Evolutionary conservation across 2,888 invertebrate genomes (phyloP).

Genomic region (Chalcis sispes): DNA sequence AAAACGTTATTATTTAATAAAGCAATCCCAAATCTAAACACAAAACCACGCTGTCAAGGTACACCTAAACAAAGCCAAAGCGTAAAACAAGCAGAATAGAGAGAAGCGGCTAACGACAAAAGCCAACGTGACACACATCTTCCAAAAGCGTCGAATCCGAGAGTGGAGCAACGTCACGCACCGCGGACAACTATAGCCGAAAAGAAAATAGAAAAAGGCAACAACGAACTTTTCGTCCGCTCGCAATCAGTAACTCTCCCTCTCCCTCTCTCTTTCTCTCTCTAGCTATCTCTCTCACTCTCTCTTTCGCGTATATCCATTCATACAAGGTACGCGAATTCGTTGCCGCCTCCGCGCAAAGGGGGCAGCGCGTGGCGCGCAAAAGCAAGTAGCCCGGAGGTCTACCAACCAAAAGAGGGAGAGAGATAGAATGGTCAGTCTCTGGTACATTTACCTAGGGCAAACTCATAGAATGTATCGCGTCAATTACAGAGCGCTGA

Average conservation of each 20-base stretch:
- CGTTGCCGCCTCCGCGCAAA: background rate
- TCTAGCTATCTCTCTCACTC: no score
- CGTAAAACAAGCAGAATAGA: background rate
- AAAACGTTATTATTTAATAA: no score
- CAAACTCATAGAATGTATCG: conserved; percentile 45
- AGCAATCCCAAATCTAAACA: no score
- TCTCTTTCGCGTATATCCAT: no score
- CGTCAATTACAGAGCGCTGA: conserved; percentile 33
- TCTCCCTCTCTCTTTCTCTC: no score
- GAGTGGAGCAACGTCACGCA: background rate
- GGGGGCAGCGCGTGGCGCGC: conserved; percentile 31
- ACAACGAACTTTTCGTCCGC: background rate
- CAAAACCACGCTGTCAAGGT: background rate
- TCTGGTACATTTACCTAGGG: background rate
- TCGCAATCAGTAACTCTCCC: conserved; percentile 23
- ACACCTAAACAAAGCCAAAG: background rate
- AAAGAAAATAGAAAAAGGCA: background rate
- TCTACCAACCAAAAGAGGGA: no score
- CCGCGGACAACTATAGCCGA: background rate
- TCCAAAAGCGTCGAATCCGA: background rate
- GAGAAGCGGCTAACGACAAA: conserved; percentile 10
- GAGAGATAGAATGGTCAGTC: background rate
- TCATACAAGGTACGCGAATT: background rate
- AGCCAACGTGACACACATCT: conserved; percentile 18
- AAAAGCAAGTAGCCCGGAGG: conserved; percentile 44